Conservation (phyloP, 2,797 vertebrate genomes). For the Calcarius lapponicus region DNA sequence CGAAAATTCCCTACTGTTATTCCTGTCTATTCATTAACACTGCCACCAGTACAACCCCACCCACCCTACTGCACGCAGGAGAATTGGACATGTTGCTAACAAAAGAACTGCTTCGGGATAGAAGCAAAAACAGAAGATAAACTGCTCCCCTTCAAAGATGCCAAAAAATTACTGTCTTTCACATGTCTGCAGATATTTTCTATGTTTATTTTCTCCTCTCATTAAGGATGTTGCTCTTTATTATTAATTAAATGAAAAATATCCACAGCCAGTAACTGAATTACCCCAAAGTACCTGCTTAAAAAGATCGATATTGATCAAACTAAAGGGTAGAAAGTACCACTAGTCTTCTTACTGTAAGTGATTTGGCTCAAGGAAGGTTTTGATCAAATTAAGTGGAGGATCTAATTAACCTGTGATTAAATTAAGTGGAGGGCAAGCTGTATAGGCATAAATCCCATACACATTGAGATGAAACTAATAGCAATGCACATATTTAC, state of each 20-base stretch:
- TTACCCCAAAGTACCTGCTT: constrained; percentile 54
- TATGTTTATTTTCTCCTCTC: neutral
- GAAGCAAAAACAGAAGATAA: neutral
- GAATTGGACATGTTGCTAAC: neutral
- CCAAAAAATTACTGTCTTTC: neutral
- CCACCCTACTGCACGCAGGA: neutral
- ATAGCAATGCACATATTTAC: constrained; percentile 45
- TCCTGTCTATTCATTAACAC: neutral
- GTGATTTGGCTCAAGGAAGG: constrained; percentile 65
- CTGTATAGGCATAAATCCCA: constrained; percentile 49
- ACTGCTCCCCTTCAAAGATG: neutral
- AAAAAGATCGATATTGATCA: constrained; percentile 67
- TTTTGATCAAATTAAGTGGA: constrained; percentile 71
- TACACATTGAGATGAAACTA: constrained; percentile 47
- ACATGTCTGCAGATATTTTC: neutral
- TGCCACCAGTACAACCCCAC: neutral
- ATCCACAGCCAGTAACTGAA: constrained; percentile 58
- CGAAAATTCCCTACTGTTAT: neutral
- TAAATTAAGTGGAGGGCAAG: constrained; percentile 65
- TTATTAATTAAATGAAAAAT: constrained; percentile 70
- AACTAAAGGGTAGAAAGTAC: constrained; percentile 55
- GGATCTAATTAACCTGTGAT: constrained; percentile 69
- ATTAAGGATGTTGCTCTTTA: constrained; percentile 22
- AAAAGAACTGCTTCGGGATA: neutral
- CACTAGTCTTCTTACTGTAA: constrained; percentile 55